Conservation (phyloP, 2,888 invertebrate species). For the Apodemia mormo region DNA sequence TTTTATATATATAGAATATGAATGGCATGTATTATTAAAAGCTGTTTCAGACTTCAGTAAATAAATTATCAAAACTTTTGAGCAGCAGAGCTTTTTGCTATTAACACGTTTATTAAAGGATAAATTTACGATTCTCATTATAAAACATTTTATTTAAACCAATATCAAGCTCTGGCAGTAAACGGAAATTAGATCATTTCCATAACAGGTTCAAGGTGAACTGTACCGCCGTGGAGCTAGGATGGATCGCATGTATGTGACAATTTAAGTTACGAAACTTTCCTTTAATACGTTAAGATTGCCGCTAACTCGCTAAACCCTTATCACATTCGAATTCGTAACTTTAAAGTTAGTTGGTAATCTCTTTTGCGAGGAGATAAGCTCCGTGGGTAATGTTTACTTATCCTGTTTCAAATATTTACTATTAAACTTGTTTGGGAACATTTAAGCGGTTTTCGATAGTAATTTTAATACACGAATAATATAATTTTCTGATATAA, state of each 20-base stretch:
- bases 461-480: neutral
- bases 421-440: slow-evolving; percentile 41
- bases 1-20: too few relatives aligned
- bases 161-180: neutral
- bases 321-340: slow-evolving; percentile 49
- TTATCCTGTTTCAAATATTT: slow-evolving; percentile 53
- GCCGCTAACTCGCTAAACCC: slow-evolving; percentile 43
- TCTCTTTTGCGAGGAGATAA: slow-evolving; percentile 58
- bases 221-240: neutral
- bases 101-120: neutral
- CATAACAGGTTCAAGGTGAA: neutral
- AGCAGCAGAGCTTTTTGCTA: neutral
- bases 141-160: neutral
- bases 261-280: slow-evolving; percentile 17
- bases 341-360: slow-evolving; percentile 57
- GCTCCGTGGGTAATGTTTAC: slow-evolving; percentile 50
- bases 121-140: neutral
- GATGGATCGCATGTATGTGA: slow-evolving; percentile 7
- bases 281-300: slow-evolving; percentile 32
- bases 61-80: neutral
- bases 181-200: slow-evolving; percentile 2
- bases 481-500: neutral
- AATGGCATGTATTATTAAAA: too few relatives aligned
- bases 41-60: too few relatives aligned
- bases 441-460: slow-evolving; percentile 19